Percentiles rank a stretch among this genome's conserved stretches.
Conservation (phyloP, 2,113 vertebrate species). For the Raja brachyura region DNA sequence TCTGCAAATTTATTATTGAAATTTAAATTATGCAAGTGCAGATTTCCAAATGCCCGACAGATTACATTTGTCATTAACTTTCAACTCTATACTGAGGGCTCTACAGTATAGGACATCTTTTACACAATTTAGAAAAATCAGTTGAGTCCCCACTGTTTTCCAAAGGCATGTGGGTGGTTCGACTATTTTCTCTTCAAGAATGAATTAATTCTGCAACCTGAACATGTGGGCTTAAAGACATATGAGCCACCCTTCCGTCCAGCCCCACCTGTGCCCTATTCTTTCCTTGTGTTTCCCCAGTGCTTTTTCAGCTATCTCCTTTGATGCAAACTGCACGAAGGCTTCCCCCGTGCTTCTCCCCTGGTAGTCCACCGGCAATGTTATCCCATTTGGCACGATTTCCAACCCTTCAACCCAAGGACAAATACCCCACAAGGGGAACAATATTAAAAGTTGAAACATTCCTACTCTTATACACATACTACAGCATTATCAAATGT, state of each 20-base stretch:
- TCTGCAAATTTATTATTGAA: neutral
- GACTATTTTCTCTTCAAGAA: constrained; percentile 36
- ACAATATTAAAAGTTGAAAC: constrained; percentile 83
- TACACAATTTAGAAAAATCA: constrained; percentile 35
- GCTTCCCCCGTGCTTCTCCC: constrained; percentile 41
- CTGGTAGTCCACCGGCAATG: constrained; percentile 41
- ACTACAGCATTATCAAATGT: constrained; percentile 28
- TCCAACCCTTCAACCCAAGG: constrained; percentile 40
- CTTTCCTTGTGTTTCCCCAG: constrained; percentile 41
- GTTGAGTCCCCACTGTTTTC: constrained; percentile 38
- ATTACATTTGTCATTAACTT: neutral
- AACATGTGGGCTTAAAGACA: constrained; percentile 37
- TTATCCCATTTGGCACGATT: constrained; percentile 41
- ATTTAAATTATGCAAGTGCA: neutral
- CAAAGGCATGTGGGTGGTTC: constrained; percentile 33
- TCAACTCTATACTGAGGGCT: neutral
- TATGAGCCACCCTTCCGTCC: constrained; percentile 63
- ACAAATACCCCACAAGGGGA: constrained; percentile 69
- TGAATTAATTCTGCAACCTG: constrained; percentile 34
- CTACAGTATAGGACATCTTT: constrained; percentile 14
- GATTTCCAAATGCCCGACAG: neutral
- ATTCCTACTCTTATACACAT: constrained; percentile 37
- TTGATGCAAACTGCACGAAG: constrained; percentile 40
- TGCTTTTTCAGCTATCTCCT: constrained; percentile 40
- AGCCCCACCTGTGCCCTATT: constrained; percentile 41